Percentiles rank a stretch among this genome's conserved stretches.
phyloP scores from a whole-genome alignment of 2,888 invertebrate species.

The Rhopalosiphum nymphaeae region DNA sequence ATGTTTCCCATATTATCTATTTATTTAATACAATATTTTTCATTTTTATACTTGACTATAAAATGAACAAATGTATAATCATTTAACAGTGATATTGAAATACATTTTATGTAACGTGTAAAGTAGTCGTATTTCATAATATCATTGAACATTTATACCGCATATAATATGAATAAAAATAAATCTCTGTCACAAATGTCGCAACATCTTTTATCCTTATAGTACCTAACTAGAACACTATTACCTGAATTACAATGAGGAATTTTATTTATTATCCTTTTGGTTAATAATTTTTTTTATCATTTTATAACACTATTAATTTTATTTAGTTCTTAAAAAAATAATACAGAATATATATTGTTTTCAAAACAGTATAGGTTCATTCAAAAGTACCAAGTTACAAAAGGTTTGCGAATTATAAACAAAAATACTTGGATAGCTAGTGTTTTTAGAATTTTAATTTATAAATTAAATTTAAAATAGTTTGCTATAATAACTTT shows the following conservation, averaged over 20 bases:
- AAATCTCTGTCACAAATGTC: slow-evolving; percentile 38
- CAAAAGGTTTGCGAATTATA: background rate
- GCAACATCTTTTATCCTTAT: background rate
- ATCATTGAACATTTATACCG: slow-evolving; percentile 11
- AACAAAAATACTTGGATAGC: background rate
- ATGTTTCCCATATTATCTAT: background rate
- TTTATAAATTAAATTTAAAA: slow-evolving; percentile 14
- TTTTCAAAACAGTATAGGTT: background rate
- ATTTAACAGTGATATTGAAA: background rate
- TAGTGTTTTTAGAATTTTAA: background rate
- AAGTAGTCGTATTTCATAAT: slow-evolving; percentile 20
- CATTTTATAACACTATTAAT: background rate
- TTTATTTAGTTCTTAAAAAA: background rate
- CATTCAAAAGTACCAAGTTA: background rate
- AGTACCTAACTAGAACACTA: background rate
- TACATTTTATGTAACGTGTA: slow-evolving; percentile 8
- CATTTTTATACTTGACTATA: background rate
- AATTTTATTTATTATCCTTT: slow-evolving; percentile 1
- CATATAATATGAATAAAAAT: slow-evolving; percentile 5
- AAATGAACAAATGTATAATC: background rate
- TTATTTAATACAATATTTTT: background rate
- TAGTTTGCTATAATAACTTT: background rate
- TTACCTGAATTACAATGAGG: slow-evolving; percentile 2
- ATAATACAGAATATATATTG: background rate
- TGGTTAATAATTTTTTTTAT: background rate